Base-by-base conservation (phyloP, 2,797 vertebrate species). In the Graptemys geographica region DNA sequence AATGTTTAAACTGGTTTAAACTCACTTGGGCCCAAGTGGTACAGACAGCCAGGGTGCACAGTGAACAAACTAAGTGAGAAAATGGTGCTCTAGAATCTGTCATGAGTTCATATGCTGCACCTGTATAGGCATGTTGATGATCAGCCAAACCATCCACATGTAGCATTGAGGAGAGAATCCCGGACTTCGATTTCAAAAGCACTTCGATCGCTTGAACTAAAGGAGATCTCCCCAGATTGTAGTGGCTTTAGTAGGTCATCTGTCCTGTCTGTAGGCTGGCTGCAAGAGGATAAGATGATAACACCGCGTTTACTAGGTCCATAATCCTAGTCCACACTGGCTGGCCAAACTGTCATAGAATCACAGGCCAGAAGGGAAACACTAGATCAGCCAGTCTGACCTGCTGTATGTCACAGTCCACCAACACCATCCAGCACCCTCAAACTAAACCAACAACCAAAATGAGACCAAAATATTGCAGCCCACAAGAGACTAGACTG, bases 31-130 rank as follows among this genome's bases (percentile, higher is more conserved):
- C 41, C 25, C 74, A 76, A 28, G 25, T 28, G 13, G 74, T 47
- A n/a, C 79, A 44, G n/a, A 15, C 15, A 41, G 25, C 4, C 2
- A 52, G 25, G 13, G 15, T 5, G 23, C 79, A 11, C 16, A 51
- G 72, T 33, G 23, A 31, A 16, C 1, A 0, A 5, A 10, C 85
- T 83, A 55, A 59, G 86, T 55, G 0, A 65, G 59, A 78, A 80
- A 85, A 0, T 18, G 57, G 37, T 5, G 74, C 57, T 79, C 11
- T 62, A 47, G 55, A 41, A 94, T 52, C 55, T 84, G 41, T 15
- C 25, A 1, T 0, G 1, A 37, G 37, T 57, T 23, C 0, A 0
- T 12, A 5, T 1, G 11, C 49, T 47, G 74, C 1, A 0, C 0
- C 0, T 23, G 4, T 37, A 3, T 7, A 49, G 44, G 27, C 25